A percentile compares a stretch with the other conserved stretches of the same genome.
These are phyloP conservation scores for Caenorhabditis latens DNA, from an alignment of 1,140 invertebrate genomes.

Conservation along the genomic window DNA sequence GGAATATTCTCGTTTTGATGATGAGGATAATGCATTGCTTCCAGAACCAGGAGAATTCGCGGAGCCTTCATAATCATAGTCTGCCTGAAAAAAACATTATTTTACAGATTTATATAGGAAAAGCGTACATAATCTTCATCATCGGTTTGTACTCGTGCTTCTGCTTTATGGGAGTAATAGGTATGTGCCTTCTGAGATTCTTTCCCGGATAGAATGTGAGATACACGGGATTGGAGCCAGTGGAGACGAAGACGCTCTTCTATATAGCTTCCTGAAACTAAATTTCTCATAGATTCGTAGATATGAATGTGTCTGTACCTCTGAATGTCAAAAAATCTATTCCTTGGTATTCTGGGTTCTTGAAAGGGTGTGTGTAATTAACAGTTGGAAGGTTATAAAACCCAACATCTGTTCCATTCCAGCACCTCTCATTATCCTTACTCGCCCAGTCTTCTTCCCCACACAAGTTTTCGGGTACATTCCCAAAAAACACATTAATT, in stretches of 20 bases:
- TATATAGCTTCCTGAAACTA: background rate
- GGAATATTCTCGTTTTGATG: conserved; percentile 10
- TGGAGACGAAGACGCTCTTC: conserved; percentile 19
- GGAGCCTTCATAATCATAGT: conserved; percentile 33
- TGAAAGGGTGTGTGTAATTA: conserved; percentile 39
- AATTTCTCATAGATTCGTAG: too few species aligned
- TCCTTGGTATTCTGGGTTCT: conserved; percentile 57
- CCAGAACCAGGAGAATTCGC: background rate
- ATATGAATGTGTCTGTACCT: background rate
- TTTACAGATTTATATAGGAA: background rate
- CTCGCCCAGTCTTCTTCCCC: conserved; percentile 25
- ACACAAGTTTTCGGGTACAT: conserved; percentile 41
- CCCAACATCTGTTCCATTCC: conserved; percentile 51
- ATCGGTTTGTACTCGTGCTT: conserved; percentile 12
- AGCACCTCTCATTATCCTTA: conserved; percentile 36
- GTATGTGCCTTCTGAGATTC: conserved; percentile 14
- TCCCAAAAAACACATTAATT: conserved; percentile 33
- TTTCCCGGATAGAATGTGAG: conserved; percentile 27
- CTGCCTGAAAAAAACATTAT: background rate
- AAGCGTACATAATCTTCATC: conserved; percentile 40
- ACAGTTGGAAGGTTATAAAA: background rate
- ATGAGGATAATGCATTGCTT: background rate
- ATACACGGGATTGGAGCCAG: conserved; percentile 25
- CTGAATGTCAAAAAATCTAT: conserved; percentile 35
- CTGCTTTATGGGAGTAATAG: background rate